Evolutionary conservation across 2,888 invertebrate genomes (phyloP).

Genomic region (Scaptomyza caliginosa): DNA sequence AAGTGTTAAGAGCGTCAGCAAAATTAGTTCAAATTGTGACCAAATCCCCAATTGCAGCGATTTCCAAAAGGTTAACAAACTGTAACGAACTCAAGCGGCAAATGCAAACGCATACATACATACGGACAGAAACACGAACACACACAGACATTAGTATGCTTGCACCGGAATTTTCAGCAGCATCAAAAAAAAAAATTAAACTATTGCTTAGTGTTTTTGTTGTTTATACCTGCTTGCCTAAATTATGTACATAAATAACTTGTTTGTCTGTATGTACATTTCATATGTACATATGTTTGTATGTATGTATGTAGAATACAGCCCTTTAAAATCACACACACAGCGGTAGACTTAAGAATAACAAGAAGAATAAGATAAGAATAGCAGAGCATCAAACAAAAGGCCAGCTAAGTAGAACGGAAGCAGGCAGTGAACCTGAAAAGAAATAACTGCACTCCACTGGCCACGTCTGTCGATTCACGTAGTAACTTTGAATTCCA

Average conservation of each 20-base stretch:
- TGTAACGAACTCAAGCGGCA: slow-evolving; percentile 65
- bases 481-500: slow-evolving; percentile 12
- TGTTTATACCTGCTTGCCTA: slow-evolving; percentile 15
- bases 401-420: slow-evolving; percentile 70
- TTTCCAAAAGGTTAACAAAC: slow-evolving; percentile 66
- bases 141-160: slow-evolving; percentile 1
- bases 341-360: slow-evolving; percentile 37
- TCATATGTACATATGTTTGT: neutral
- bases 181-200: slow-evolving; percentile 17
- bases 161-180: slow-evolving; percentile 39
- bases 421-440: slow-evolving; percentile 76
- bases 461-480: slow-evolving; percentile 16
- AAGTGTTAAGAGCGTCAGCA: slow-evolving; percentile 47
- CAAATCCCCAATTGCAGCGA: slow-evolving; percentile 39
- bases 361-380: slow-evolving; percentile 15
- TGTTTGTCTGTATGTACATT: neutral
- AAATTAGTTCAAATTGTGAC: slow-evolving; percentile 26
- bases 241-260: neutral
- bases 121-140: neutral
- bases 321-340: slow-evolving; percentile 39
- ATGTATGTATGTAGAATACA: neutral
- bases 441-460: slow-evolving; percentile 62
- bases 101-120: slow-evolving; percentile 41
- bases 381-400: slow-evolving; percentile 57
- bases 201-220: slow-evolving; percentile 30